Conservation (phyloP, 2,888 invertebrate genomes). For the Ectemnius continuus region DNA sequence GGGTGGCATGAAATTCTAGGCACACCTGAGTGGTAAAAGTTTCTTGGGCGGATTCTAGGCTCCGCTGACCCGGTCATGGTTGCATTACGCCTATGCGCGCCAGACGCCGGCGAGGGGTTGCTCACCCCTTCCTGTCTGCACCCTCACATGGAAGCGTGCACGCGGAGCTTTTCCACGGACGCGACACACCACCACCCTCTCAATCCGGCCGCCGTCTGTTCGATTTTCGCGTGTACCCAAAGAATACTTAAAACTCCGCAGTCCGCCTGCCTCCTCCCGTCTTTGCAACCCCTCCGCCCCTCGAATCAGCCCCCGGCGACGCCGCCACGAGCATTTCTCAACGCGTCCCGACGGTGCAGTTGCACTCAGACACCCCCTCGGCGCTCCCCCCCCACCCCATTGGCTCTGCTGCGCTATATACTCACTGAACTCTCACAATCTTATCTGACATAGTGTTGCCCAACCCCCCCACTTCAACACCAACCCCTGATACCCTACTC, state of each 20-base stretch:
- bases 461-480: not conserved
- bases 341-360: not conserved
- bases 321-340: not conserved
- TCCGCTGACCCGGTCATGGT: slow-evolving; percentile 66
- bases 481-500: not conserved
- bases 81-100: slow-evolving; percentile 71
- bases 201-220: slow-evolving; percentile 10
- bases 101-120: slow-evolving; percentile 69
- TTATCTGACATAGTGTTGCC: not conserved
- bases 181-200: slow-evolving; percentile 53
- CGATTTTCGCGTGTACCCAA: slow-evolving; percentile 44
- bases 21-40: slow-evolving; percentile 51
- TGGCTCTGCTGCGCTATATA: slow-evolving; percentile 1
- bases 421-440: not conserved
- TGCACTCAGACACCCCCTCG: not conserved
- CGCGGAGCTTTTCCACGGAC: slow-evolving; percentile 63
- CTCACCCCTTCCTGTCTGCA: slow-evolving; percentile 75
- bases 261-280: slow-evolving; percentile 23
- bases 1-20: slow-evolving; percentile 26
- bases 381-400: slow-evolving; percentile 4
- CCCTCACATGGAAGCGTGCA: slow-evolving; percentile 66
- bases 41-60: slow-evolving; percentile 43
- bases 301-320: not conserved
- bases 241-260: slow-evolving; percentile 53
- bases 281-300: slow-evolving; percentile 22